Conservation (phyloP, 2,113 vertebrate genomes). For the Zosterops japonicus region DNA sequence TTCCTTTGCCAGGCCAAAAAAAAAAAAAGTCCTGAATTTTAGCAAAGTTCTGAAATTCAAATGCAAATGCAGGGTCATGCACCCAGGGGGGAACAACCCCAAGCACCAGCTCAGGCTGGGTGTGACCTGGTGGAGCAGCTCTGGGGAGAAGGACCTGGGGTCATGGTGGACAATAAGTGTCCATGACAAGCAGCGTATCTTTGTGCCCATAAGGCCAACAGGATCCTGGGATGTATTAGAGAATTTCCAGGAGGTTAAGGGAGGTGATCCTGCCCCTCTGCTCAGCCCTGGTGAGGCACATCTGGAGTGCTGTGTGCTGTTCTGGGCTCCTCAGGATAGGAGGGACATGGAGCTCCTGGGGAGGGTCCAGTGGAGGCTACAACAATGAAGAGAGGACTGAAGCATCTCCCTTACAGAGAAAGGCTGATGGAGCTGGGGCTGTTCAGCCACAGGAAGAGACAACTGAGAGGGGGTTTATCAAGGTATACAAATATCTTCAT, state of each 20-base stretch:
- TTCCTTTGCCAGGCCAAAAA: not conserved
- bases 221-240: not conserved
- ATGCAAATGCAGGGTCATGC: not conserved
- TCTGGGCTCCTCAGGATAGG: not conserved
- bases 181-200: not conserved
- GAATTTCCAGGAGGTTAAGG: not conserved
- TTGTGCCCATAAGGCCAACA: not conserved
- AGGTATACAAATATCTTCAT: not conserved
- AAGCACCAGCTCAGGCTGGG: not conserved
- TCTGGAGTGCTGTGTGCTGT: not conserved
- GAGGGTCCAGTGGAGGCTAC: no score
- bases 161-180: rapidly evolving
- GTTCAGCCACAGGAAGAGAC: not conserved
- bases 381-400: rapidly evolving
- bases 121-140: not conserved
- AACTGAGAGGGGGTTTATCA: not conserved
- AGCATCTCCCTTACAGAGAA: not conserved
- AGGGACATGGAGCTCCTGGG: not conserved
- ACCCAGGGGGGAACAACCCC: rapidly evolving
- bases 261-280: not conserved
- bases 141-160: not conserved
- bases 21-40: not conserved
- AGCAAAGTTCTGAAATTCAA: not conserved
- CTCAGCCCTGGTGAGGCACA: not conserved
- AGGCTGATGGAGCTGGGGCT: not conserved